Evolutionary conservation across 2,888 invertebrate genomes (phyloP), one percentile per base, ranked within the genome.

Genomic region (Lasiommata megera): DNA sequence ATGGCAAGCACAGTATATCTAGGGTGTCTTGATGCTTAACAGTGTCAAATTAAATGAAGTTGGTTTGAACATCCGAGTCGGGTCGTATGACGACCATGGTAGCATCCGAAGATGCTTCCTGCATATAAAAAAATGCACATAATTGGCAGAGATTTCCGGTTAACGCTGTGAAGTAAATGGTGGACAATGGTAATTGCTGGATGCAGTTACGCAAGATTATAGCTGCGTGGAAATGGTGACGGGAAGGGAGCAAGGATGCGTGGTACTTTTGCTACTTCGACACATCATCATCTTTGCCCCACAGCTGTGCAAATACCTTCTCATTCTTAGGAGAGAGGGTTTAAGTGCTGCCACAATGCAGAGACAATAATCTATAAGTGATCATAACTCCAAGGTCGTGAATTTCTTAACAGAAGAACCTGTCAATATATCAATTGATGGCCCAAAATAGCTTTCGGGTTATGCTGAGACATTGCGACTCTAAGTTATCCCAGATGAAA

Each of bases 51-150:
- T 11, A 46, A 46, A n/a, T n/a, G 11, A 16, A 47, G 17, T 46
- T 1, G 9, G 5, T 46, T 46, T 11, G 29, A 31, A 41, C 6
- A 41, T 12, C 16, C 18, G 31, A 12, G 28, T 18, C 31, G n/a
- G n/a, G n/a, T n/a, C n/a, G n/a, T n/a, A n/a, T n/a, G n/a, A n/a
- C 46, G 62, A 53, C 62, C 62, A 9, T 62, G 62, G 54, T 56
- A 14, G 36, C 47, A 48, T 57, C 62, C 60, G 28, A 29, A 34
- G 29, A 31, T 16, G 40, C 54, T 62, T 52, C 59, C 54, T 44
- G 44, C 29, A 50, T 23, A 23, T 40, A 17, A 52, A 23, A 62
- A 61, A 62, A 62, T n/a, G n/a, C n/a, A 52, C 11, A 8, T 60
- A 60, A 57, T 59, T 56, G 46, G n/a, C 36, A 53, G 47, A 52